Evolutionary conservation across 2,113 vertebrate genomes (phyloP).

Genomic region (Microcebus griseorufus): DNA sequence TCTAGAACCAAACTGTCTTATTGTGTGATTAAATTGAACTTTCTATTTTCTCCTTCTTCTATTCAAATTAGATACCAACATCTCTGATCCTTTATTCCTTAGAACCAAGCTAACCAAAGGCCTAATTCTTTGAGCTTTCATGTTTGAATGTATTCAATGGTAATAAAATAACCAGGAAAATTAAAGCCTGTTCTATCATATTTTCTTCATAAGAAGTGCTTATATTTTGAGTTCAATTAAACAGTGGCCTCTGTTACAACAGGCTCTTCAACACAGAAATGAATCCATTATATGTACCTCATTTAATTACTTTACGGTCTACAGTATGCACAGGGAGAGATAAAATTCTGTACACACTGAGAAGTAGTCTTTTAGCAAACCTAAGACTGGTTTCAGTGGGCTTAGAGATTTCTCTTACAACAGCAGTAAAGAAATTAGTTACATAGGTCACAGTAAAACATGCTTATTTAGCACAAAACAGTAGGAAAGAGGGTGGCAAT

Average conservation of each 20-base stretch:
- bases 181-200: neutral
- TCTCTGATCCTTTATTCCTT: neutral
- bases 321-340: neutral
- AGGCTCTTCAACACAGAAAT: neutral
- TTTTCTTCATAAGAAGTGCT: neutral
- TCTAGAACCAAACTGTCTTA: neutral
- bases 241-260: neutral
- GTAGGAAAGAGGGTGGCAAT: neutral
- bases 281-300: neutral
- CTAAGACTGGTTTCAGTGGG: neutral
- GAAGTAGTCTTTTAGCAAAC: neutral
- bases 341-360: neutral
- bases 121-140: neutral
- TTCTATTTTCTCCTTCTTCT: neutral
- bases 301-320: neutral
- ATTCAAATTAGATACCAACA: neutral
- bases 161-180: neutral
- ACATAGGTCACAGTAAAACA: neutral
- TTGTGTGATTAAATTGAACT: neutral
- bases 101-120: neutral
- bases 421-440: neutral
- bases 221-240: neutral
- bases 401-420: neutral
- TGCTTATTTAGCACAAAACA: constrained; percentile 21
- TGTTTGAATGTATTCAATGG: neutral